phyloP scores from a whole-genome alignment of 2,113 vertebrate genomes.

The Ovis aries region DNA sequence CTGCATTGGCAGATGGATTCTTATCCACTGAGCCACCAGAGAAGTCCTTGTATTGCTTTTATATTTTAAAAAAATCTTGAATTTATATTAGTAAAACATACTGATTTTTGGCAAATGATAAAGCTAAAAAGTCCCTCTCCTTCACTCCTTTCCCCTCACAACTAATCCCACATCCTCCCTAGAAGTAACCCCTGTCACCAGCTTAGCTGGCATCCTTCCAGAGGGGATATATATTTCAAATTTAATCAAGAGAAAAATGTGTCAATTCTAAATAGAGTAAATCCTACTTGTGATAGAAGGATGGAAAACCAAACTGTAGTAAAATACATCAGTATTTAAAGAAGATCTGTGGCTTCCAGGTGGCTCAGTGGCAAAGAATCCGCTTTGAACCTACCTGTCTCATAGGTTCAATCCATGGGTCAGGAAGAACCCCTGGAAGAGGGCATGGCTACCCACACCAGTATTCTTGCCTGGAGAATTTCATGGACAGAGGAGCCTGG shows the following conservation, averaged over 20 bases:
- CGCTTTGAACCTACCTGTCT: background rate
- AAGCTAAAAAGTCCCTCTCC: background rate
- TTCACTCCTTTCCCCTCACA: background rate
- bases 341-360: background rate
- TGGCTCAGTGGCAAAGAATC: background rate
- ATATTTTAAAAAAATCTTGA: background rate
- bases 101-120: constrained; percentile 6
- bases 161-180: background rate
- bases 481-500: background rate
- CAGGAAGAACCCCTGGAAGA: background rate
- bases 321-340: constrained; percentile 15
- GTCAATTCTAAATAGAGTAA: background rate
- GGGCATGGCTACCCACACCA: background rate
- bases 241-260: constrained; percentile 31
- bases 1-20: background rate
- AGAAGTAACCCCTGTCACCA: background rate
- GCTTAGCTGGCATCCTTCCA: background rate
- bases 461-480: background rate
- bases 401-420: background rate
- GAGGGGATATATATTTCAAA: background rate
- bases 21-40: background rate
- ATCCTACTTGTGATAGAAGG: background rate
- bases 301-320: background rate
- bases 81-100: constrained; percentile 29
- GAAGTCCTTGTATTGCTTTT: background rate